Percentiles rank a stretch among this genome's conserved stretches.
Evolutionary conservation across 2,888 invertebrate species (phyloP).

Genomic region (Theristus sp.): DNA sequence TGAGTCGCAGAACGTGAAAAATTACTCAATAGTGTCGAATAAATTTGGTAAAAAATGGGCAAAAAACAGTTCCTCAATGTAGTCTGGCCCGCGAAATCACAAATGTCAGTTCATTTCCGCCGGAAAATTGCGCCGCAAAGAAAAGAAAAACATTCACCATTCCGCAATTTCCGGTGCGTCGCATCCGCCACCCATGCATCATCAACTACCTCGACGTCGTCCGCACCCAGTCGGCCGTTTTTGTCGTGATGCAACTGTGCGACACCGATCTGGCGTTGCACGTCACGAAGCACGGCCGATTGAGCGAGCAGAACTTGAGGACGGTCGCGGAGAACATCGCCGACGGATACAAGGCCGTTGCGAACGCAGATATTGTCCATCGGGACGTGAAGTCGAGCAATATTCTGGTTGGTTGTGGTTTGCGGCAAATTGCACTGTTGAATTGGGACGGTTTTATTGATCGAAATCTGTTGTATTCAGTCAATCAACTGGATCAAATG

Average conservation of each 20-base stretch:
- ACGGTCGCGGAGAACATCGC: slow-evolving; percentile 1
- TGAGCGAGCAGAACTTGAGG: neutral
- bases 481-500: too few species aligned
- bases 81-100: too few species aligned
- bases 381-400: slow-evolving; percentile 4
- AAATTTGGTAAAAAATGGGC: too few species aligned
- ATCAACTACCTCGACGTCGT: neutral
- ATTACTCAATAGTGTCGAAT: too few species aligned
- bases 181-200: neutral
- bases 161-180: too few species aligned
- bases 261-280: neutral
- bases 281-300: neutral
- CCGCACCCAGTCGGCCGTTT: neutral
- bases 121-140: too few species aligned
- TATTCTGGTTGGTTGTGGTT: neutral
- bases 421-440: neutral
- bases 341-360: neutral
- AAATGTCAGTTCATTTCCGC: too few species aligned
- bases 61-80: too few species aligned
- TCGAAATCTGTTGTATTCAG: too few species aligned
- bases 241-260: neutral
- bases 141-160: too few species aligned
- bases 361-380: neutral
- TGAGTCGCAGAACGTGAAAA: too few species aligned
- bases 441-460: neutral